Conservation (phyloP, 1,140 invertebrate species). For the Pseudachorutes palmiensis region DNA sequence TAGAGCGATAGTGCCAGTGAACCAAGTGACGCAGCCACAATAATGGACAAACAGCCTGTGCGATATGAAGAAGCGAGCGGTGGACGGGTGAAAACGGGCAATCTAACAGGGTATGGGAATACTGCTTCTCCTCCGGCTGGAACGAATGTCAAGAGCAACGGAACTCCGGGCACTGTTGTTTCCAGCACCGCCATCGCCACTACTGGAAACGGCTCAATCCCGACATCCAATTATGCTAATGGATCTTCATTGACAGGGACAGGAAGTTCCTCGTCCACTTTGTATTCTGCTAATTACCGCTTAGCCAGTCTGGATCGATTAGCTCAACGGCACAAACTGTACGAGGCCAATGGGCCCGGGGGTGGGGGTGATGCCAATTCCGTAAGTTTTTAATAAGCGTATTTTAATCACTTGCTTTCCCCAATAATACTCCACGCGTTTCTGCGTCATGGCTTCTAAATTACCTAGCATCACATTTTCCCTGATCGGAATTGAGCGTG, state of each 20-base stretch:
- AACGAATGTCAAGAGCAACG: conserved; percentile 20
- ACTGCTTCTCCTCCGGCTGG: no score
- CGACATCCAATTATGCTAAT: conserved; percentile 25
- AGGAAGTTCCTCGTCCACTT: conserved; percentile 23
- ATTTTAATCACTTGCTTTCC: neutral
- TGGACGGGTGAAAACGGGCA: neutral
- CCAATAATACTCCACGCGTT: no score
- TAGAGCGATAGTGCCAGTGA: neutral
- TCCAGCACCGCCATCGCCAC: no score
- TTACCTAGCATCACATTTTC: neutral
- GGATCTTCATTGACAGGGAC: conserved; percentile 35
- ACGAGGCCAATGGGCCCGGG: conserved; percentile 45
- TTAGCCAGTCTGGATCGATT: conserved; percentile 59
- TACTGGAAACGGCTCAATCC: conserved; percentile 10
- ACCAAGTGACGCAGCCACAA: neutral
- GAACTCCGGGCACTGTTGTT: no score
- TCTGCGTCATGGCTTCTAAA: neutral
- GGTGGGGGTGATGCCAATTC: conserved; percentile 12
- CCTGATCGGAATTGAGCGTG: neutral
- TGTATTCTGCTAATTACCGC: conserved; percentile 32
- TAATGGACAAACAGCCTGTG: neutral
- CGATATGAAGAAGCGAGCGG: conserved; percentile 1
- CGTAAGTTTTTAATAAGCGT: conserved; percentile 17
- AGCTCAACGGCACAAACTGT: conserved; percentile 59
- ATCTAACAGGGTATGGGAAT: neutral